phyloP scores from a whole-genome alignment of 2,888 invertebrate species.

The Pheosia tremula region DNA sequence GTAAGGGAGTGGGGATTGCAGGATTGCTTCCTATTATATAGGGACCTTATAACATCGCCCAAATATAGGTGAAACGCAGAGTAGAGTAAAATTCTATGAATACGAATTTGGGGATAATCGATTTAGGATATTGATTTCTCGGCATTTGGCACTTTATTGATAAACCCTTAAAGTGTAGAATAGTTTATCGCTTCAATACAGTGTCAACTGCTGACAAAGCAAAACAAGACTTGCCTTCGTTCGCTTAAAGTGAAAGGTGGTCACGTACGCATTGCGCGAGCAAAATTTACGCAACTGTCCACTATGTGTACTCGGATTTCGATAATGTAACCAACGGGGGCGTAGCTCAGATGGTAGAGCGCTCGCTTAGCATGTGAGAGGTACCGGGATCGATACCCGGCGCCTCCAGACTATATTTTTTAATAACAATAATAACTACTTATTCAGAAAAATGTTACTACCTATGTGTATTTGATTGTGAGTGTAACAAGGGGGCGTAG shows the following conservation, averaged over 20 bases:
- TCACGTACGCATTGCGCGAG: slow-evolving; percentile 31
- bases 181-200: background rate
- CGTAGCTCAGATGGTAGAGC: slow-evolving; percentile 85
- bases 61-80: no score
- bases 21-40: no score
- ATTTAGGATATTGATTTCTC: background rate
- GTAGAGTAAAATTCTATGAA: no score
- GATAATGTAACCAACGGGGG: slow-evolving; percentile 49
- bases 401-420: slow-evolving; percentile 55
- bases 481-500: slow-evolving; percentile 67
- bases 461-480: no score
- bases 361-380: slow-evolving; percentile 85
- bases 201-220: slow-evolving; percentile 6
- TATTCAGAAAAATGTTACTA: no score
- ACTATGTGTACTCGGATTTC: slow-evolving; percentile 7
- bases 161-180: background rate
- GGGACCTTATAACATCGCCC: no score
- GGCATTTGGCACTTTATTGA: background rate
- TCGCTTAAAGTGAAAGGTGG: slow-evolving; percentile 33
- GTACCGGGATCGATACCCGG: slow-evolving; percentile 74
- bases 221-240: background rate
- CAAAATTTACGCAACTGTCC: slow-evolving; percentile 13
- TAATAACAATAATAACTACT: no score
- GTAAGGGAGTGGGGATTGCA: no score
- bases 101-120: background rate